Base-by-base conservation (phyloP, 1,140 invertebrate species). In the Harpegnathos saltator region DNA sequence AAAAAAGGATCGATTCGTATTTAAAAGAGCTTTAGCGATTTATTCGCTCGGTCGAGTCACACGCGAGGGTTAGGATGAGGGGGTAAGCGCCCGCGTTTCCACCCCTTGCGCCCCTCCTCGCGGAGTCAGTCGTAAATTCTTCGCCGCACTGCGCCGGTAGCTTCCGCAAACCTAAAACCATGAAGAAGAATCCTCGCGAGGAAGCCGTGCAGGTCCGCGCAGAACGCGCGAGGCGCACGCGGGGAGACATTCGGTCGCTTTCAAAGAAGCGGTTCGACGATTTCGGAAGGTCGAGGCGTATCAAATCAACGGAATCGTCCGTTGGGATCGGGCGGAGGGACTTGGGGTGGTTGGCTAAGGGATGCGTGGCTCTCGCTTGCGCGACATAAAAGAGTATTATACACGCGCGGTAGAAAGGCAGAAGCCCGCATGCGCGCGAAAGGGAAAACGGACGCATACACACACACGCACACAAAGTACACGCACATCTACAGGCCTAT, bases 331-430 rank as follows among this genome's bases (percentile, higher is more conserved):
- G 62, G 59, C 15, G 33, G 29, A n/a, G 19, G 50, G 52, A 52
- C 19, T 19, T 29, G 15, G 26, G 22, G 29, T 61, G 24, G 33
- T 54, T 56, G 50, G 48, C 29, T 24, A 38, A 26, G 82, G 82
- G 77, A 83, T 83, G 80, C 77, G 85, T 81, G 61, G 19, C 83
- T 74, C 89, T 86, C 63, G 56, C 61, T 74, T 73, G 78, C 66
- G 82, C 82, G 81, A 86, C 86, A 84, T 85, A 89, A 90, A 89
- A 90, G 88, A 86, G 83, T 90, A 90, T 89, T 86, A 88, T n/a
- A n/a, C n/a, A n/a, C 85, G 88, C 44, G 85, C 74, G 38, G 81
- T 66, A 84, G 72, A 56, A 85, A 82, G 80, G 81, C 29, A 33
- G 5, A 33, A 87, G 72, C 78, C 26, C 63, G 66, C 72, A 33